Base-by-base conservation (phyloP, 2,797 vertebrate genomes). In the Sebastiscus tertius region DNA sequence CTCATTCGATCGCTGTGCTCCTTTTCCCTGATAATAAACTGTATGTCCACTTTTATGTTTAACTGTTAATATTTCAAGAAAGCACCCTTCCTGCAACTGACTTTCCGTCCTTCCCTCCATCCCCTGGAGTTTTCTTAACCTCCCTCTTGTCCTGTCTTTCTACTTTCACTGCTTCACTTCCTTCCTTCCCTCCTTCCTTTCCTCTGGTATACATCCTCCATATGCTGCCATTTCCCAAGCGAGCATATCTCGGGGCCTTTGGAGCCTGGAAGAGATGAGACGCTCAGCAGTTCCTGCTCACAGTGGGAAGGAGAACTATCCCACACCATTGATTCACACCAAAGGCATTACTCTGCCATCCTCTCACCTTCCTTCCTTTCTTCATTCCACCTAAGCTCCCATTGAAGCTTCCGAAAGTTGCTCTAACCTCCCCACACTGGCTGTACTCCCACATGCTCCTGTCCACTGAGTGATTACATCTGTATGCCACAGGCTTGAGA, bases 401-500 rank as follows among this genome's bases (percentile, higher is more conserved):
- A 34, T 73, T 24, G 62, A 85, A 80, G 16, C 77, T 79, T 58
- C 75, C 33, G 1, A 64, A 64, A 70, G 88, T 63, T 70, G 20
- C 79, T 81, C 75, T 82, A 72, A 78, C 85, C 74, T 76, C 72
- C 9, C 24, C 55, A 49, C 54, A 63, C 77, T 46, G 9, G 6
- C 60, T 42, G 18, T 59, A 62, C 76, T 80, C 80, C 82, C 79
- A 56, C 73, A 77, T 86, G 56, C 75, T 79, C 66, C 76, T 76
- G 81, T 87, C 84, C 83, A 62, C 58, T 3, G 52, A 65, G 60
- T 80, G 84, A 89, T 89, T 90, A 80, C 84, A 88, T 91, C 77
- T 86, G 83, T 84, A 83, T 89, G 88, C 78, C 46, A 70, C 3
- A 7, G 70, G 73, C 42, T 31, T 54, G 73, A 77, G 63, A 77